Percentiles rank a stretch among this genome's conserved stretches.
phyloP scores from a whole-genome alignment of 2,113 vertebrate species.

The Illadopsis cleaveri region DNA sequence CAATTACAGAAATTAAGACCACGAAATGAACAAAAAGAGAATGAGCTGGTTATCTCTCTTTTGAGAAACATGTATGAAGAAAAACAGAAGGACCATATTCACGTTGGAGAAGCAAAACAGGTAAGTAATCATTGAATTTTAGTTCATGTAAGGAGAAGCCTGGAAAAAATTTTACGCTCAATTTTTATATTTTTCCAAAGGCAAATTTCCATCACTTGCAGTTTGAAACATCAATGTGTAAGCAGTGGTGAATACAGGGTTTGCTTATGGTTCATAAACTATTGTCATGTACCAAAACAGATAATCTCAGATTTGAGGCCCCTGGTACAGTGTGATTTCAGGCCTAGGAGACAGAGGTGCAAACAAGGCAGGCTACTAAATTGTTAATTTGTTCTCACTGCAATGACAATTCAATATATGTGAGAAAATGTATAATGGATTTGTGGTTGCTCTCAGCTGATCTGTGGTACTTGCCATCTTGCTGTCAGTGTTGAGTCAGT shows the following conservation, averaged over 20 bases:
- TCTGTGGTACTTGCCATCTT: not conserved
- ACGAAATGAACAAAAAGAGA: slow-evolving; percentile 91
- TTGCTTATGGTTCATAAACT: not conserved
- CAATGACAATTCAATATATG: not conserved
- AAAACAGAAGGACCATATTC: slow-evolving; percentile 86
- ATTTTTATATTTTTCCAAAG: not conserved
- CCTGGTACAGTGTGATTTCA: not conserved
- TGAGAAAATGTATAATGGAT: not conserved
- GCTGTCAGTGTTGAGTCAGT: not conserved
- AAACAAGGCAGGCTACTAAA: not conserved
- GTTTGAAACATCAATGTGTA: not conserved
- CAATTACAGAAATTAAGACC: slow-evolving; percentile 85
- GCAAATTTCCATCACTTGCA: not conserved
- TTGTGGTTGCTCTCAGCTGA: not conserved
- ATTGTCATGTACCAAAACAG: not conserved
- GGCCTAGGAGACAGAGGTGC: not conserved
- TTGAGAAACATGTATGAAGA: slow-evolving; percentile 90
- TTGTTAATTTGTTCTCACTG: not conserved
- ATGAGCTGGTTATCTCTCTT: slow-evolving; percentile 86
- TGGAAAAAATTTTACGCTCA: not conserved
- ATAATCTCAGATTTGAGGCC: not conserved
- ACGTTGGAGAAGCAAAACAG: slow-evolving; percentile 81
- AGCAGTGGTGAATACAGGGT: not conserved
- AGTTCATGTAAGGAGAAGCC: not conserved
- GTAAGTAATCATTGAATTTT: slow-evolving; percentile 54